phyloP scores from a whole-genome alignment of 1,140 invertebrate genomes.

The Dendrolimus punctatus region DNA sequence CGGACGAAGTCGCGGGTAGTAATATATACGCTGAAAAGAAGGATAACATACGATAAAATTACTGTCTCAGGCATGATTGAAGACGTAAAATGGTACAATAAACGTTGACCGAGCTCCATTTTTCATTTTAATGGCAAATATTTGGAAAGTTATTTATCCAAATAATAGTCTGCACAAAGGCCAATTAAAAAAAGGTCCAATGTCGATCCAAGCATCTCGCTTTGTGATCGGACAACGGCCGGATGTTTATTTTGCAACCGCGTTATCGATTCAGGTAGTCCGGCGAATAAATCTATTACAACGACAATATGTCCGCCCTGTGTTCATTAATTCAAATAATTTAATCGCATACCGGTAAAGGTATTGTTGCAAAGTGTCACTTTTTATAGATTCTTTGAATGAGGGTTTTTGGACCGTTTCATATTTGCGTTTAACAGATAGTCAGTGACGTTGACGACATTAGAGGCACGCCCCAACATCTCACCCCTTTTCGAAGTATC shows the following conservation, averaged over 20 bases:
- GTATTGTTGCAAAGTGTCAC: conserved; percentile 26
- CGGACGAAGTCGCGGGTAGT: too few relatives aligned
- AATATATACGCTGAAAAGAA: too few relatives aligned
- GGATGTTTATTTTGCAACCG: conserved; percentile 58
- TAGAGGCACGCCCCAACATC: conserved; percentile 37
- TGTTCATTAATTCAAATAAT: conserved; percentile 39
- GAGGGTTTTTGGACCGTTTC: conserved; percentile 46
- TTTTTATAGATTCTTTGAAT: conserved; percentile 29
- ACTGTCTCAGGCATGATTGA: conserved; percentile 18
- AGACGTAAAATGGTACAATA: conserved; percentile 28
- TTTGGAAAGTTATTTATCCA: conserved; percentile 67
- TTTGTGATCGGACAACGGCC: conserved; percentile 41
- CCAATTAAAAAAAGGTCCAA: conserved; percentile 45
- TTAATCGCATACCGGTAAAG: conserved; percentile 33
- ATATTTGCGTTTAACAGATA: conserved; percentile 35
- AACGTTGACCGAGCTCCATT: conserved; percentile 45
- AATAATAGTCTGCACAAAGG: conserved; percentile 38
- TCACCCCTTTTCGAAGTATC: conserved; percentile 36
- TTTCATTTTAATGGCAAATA: conserved; percentile 67
- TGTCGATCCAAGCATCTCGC: conserved; percentile 25
- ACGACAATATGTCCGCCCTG: conserved; percentile 33
- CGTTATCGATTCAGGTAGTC: conserved; percentile 58
- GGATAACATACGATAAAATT: too few relatives aligned
- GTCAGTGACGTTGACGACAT: conserved; percentile 26
- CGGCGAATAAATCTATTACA: conserved; percentile 53